Evolutionary conservation across 2,797 vertebrate genomes (phyloP).

Genomic region (Fringilla coelebs): DNA sequence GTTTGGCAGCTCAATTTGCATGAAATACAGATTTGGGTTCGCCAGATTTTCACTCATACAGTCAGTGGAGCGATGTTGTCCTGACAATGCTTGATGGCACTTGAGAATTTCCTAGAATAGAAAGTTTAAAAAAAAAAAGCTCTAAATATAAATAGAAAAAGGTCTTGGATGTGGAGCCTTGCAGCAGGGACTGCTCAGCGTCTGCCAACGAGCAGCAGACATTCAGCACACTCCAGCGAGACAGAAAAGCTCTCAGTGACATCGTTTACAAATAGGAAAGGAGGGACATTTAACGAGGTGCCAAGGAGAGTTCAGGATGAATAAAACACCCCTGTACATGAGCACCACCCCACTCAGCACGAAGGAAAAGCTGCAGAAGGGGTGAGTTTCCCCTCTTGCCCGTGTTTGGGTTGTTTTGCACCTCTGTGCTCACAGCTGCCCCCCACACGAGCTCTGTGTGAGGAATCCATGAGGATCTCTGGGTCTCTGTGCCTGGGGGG

Average conservation of each 20-base stretch:
- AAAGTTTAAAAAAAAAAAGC: background rate
- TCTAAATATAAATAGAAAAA: background rate
- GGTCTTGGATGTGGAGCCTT: background rate
- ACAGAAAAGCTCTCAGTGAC: background rate
- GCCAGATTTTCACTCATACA: background rate
- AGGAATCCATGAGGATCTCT: background rate
- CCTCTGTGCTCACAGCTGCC: background rate
- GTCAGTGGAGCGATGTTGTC: background rate
- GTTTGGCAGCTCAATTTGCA: background rate
- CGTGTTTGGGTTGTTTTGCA: background rate
- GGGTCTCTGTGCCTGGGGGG: rapidly evolving
- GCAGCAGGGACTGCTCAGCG: background rate
- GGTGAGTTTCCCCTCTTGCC: background rate
- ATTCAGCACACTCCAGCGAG: background rate
- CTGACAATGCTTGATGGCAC: background rate
- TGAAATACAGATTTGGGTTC: background rate
- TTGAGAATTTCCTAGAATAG: background rate
- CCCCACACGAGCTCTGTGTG: rapidly evolving
- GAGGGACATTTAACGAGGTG: background rate
- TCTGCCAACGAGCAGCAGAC: background rate
- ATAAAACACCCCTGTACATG: background rate
- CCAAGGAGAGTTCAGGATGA: background rate
- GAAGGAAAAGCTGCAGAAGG: background rate
- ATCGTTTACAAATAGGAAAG: background rate
- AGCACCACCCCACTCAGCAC: background rate